Conservation (phyloP, 2,113 vertebrate genomes). For the Saimiri boliviensis region DNA sequence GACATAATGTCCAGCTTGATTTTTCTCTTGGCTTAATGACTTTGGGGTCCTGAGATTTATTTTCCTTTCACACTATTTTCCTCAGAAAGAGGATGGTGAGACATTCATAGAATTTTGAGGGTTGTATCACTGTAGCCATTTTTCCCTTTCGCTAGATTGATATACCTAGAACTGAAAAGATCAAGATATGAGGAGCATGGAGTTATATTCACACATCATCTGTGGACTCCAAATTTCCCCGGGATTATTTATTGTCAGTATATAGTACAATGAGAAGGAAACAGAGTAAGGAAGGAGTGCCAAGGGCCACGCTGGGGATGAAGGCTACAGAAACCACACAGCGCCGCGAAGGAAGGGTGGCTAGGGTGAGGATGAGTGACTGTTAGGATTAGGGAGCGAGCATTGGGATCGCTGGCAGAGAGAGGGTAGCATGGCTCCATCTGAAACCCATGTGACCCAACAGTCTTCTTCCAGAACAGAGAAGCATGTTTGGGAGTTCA, state of each 20-base stretch:
- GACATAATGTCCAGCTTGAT: too few species aligned
- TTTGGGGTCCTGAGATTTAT: too few species aligned
- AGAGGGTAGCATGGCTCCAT: not conserved
- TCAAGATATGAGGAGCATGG: not conserved
- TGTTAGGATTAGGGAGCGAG: rapidly evolving
- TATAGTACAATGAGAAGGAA: not conserved
- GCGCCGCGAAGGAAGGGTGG: not conserved
- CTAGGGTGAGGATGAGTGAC: not conserved
- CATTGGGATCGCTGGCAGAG: not conserved
- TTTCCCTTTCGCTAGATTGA: not conserved
- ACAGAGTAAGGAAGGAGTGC: not conserved
- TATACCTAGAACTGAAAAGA: not conserved
- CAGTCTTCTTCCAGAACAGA: not conserved
- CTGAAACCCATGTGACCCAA: not conserved
- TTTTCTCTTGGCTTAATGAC: too few species aligned
- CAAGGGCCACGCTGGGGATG: not conserved
- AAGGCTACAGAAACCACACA: not conserved
- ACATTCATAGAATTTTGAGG: not conserved
- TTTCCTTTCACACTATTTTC: too few species aligned
- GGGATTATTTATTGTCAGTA: not conserved
- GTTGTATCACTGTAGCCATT: not conserved
- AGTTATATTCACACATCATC: not conserved
- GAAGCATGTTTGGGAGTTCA: not conserved
- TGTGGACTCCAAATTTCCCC: not conserved
- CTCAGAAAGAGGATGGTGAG: not conserved